Conservation (phyloP, 2,888 invertebrate species). For the Podabrus alpinus region DNA sequence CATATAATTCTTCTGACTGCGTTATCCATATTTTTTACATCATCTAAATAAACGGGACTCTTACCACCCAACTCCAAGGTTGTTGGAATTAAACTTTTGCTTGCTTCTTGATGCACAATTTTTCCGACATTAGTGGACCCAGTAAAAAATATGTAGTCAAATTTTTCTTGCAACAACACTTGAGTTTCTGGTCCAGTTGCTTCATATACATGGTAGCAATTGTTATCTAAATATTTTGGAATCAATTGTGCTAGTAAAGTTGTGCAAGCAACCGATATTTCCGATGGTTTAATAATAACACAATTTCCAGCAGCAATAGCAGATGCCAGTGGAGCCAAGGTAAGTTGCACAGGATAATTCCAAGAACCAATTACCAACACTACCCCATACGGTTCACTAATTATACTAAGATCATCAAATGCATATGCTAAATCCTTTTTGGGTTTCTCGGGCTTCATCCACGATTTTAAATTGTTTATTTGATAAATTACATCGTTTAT, state of each 20-base stretch:
- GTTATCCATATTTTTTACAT: slow-evolving; percentile 74
- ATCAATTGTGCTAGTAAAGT: slow-evolving; percentile 72
- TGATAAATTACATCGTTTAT: slow-evolving; percentile 75
- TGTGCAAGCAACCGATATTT: slow-evolving; percentile 74
- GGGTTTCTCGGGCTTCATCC: slow-evolving; percentile 78
- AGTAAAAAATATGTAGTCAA: slow-evolving; percentile 81
- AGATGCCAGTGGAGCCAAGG: slow-evolving; percentile 76
- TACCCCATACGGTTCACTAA: slow-evolving; percentile 90
- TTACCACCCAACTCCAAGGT: slow-evolving; percentile 75
- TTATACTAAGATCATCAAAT: slow-evolving; percentile 72
- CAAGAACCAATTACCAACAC: slow-evolving; percentile 87
- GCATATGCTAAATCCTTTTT: slow-evolving; percentile 76
- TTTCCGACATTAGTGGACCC: slow-evolving; percentile 68
- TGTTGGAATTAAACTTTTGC: slow-evolving; percentile 73
- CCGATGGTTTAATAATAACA: slow-evolving; percentile 90
- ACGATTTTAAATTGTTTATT: slow-evolving; percentile 73
- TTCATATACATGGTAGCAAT: slow-evolving; percentile 62
- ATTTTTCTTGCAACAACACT: slow-evolving; percentile 67
- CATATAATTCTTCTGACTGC: slow-evolving; percentile 84
- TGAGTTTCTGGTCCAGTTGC: slow-evolving; percentile 71
- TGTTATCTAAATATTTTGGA: slow-evolving; percentile 84
- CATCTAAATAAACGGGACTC: slow-evolving; percentile 91
- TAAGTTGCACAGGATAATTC: slow-evolving; percentile 93
- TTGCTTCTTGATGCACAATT: slow-evolving; percentile 72
- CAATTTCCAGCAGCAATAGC: slow-evolving; percentile 93